Evolutionary conservation across 2,797 vertebrate species (phyloP).

Genomic region (Lophotriccus pileatus): DNA sequence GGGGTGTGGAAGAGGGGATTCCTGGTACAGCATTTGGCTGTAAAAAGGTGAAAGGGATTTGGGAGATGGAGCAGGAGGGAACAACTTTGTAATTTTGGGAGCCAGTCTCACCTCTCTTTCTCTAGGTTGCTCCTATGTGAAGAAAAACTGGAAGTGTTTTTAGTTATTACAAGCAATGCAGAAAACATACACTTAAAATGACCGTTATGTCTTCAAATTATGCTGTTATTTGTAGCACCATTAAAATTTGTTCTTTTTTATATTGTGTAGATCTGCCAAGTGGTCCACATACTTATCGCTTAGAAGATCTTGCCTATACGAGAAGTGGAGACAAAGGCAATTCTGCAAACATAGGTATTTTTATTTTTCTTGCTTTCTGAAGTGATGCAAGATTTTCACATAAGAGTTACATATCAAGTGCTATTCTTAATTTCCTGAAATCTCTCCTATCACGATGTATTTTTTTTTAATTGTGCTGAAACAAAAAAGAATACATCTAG

Average conservation of each 20-base stretch:
- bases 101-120: neutral
- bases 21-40: neutral
- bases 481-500: rapidly evolving
- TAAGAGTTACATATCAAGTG: neutral
- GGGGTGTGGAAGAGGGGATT: neutral
- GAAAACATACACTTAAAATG: neutral
- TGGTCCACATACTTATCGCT: constrained; percentile 78
- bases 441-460: neutral
- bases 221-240: neutral
- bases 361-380: neutral
- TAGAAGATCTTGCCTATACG: constrained; percentile 86
- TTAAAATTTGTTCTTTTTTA: neutral
- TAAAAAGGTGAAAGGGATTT: neutral
- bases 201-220: neutral
- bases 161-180: neutral
- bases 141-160: neutral
- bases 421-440: neutral
- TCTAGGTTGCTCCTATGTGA: neutral
- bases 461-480: neutral
- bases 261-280: constrained; percentile 79
- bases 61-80: neutral
- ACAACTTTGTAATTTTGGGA: neutral
- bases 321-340: constrained; percentile 89
- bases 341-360: constrained; percentile 84
- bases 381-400: neutral